These are phyloP conservation scores for Enchytraeus crypticus DNA, from an alignment of 2,888 invertebrate genomes.

Conservation along the genomic window DNA sequence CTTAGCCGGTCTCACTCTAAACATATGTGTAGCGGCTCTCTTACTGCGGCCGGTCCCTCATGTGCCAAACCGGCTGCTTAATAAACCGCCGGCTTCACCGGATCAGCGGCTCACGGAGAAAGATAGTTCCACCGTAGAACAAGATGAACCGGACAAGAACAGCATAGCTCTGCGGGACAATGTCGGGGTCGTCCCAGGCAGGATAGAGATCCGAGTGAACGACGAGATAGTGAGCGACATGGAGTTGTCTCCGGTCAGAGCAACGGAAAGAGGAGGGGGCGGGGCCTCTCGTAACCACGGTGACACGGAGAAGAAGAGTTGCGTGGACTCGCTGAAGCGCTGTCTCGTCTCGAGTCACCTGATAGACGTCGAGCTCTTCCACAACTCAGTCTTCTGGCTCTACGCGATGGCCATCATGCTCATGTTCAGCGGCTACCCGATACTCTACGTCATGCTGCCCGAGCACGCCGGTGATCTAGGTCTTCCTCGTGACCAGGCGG, in stretches of 20 bases:
- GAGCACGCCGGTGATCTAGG: constrained; percentile 63
- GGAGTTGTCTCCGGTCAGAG: neutral
- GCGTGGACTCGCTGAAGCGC: neutral
- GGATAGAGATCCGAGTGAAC: neutral
- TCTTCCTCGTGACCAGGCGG: constrained; percentile 57
- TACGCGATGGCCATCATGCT: constrained; percentile 65
- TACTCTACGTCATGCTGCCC: constrained; percentile 66
- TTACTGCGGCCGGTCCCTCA: constrained; percentile 18
- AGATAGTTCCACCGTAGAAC: neutral
- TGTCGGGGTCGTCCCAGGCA: neutral
- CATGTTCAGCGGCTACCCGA: constrained; percentile 69
- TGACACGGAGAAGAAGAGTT: neutral
- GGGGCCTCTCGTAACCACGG: neutral
- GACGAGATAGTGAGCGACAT: neutral
- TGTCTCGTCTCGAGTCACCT: neutral
- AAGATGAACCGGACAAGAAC: neutral
- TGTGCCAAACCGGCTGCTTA: no score
- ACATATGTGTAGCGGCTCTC: constrained; percentile 20
- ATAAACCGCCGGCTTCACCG: no score
- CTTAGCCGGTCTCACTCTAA: constrained; percentile 16
- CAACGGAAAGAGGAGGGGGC: no score
- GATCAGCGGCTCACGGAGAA: no score
- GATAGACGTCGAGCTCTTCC: constrained; percentile 62
- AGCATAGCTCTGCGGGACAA: neutral
- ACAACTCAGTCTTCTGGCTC: constrained; percentile 62